A percentile compares a stretch with the other conserved stretches of the same genome.
phyloP scores from a whole-genome alignment of 1,140 invertebrate species.

The Caenorhabditis remanei region DNA sequence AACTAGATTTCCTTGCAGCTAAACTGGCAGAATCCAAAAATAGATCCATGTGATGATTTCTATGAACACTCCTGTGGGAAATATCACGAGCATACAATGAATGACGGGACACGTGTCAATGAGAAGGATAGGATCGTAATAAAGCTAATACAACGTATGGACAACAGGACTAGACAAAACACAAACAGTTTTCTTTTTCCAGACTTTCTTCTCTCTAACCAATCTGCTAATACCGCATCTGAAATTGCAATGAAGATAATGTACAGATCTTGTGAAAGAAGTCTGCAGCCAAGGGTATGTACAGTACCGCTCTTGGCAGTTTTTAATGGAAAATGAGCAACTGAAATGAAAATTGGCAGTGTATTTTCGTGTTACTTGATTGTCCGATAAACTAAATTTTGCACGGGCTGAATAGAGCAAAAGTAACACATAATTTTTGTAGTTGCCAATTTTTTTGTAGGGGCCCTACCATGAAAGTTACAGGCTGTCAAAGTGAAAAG shows the following conservation, averaged over 20 bases:
- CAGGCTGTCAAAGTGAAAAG: too few species aligned
- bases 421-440: too few species aligned
- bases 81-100: conserved; percentile 22
- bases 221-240: not conserved
- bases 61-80: conserved; percentile 28
- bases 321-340: too few species aligned
- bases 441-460: too few species aligned
- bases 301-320: too few species aligned
- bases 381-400: too few species aligned
- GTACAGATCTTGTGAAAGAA: not conserved
- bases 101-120: not conserved
- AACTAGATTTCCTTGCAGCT: not conserved
- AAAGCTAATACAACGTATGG: not conserved
- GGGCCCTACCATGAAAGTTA: too few species aligned
- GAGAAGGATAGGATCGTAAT: conserved; percentile 13
- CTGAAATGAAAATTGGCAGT: too few species aligned
- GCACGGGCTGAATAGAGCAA: too few species aligned
- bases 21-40: conserved; percentile 23
- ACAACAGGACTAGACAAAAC: not conserved
- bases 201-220: not conserved
- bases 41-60: conserved; percentile 16
- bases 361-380: too few species aligned
- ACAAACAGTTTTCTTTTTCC: not conserved
- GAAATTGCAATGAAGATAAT: not conserved
- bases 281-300: not conserved